phyloP scores from a whole-genome alignment of 2,888 invertebrate genomes.

The Brachylomia viminalis region DNA sequence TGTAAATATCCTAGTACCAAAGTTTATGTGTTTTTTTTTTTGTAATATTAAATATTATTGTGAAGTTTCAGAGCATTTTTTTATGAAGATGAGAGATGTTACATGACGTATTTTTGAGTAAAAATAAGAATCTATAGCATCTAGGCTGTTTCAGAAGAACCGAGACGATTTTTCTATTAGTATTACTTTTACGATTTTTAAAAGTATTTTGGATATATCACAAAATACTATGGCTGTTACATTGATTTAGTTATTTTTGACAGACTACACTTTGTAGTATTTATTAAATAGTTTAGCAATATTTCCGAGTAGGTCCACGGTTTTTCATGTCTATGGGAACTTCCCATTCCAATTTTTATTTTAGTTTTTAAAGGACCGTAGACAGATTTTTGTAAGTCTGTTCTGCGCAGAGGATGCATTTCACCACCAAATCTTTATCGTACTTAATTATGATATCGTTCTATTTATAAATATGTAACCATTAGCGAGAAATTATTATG shows the following conservation, averaged over 20 bases:
- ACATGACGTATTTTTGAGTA: constrained; percentile 60
- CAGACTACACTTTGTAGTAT: constrained; percentile 29
- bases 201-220: constrained; percentile 45
- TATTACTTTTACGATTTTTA: constrained; percentile 23
- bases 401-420: constrained; percentile 71
- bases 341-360: constrained; percentile 30
- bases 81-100: constrained; percentile 53
- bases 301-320: constrained; percentile 17
- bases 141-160: constrained; percentile 60
- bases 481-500: constrained; percentile 65
- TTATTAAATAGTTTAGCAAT: constrained; percentile 20
- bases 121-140: constrained; percentile 58
- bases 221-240: constrained; percentile 63
- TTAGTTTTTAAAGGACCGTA: constrained; percentile 21
- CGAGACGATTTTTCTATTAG: constrained; percentile 17
- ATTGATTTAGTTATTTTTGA: constrained; percentile 47
- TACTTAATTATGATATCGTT: constrained; percentile 79
- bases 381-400: neutral
- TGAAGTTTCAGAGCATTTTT: constrained; percentile 68
- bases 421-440: constrained; percentile 79
- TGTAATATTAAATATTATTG: constrained; percentile 67
- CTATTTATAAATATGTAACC: constrained; percentile 56
- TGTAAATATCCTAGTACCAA: constrained; percentile 79
- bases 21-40: constrained; percentile 72
- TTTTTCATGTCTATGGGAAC: constrained; percentile 32